phyloP scores from a whole-genome alignment of 2,888 invertebrate genomes.

The Anthrax anthrax region DNA sequence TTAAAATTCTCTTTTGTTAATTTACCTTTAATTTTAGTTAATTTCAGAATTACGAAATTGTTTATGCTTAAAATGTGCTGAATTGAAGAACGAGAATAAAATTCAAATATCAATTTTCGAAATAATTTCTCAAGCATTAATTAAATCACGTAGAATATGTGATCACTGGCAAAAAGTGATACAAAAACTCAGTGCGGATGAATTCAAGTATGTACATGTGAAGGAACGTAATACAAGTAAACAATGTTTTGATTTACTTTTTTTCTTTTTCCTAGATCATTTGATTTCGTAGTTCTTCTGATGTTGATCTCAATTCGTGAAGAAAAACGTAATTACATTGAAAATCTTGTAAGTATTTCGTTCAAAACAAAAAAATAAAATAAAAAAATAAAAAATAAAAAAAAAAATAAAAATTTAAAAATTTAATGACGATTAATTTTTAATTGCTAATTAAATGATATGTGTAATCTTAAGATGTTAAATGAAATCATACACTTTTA shows the following conservation, averaged over 20 bases:
- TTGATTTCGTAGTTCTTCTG: conserved; percentile 53
- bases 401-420: too few relatives aligned
- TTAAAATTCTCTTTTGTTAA: neutral
- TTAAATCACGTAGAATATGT: conserved; percentile 27
- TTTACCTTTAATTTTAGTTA: conserved; percentile 16
- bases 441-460: too few relatives aligned
- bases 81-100: conserved; percentile 15
- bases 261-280: conserved; percentile 35
- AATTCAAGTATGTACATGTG: neutral
- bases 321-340: conserved; percentile 45
- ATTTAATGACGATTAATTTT: conserved; percentile 9
- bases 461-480: too few relatives aligned
- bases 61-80: conserved; percentile 14
- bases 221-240: neutral
- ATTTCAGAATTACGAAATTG: conserved; percentile 23
- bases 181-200: conserved; percentile 13
- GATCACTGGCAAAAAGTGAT: conserved; percentile 27
- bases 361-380: too few relatives aligned
- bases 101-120: conserved; percentile 26
- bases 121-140: conserved; percentile 24
- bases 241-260: neutral
- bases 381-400: too few relatives aligned
- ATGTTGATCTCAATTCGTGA: conserved; percentile 46
- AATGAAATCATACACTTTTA: too few relatives aligned
- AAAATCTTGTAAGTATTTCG: conserved; percentile 46